Percentiles rank a stretch among this genome's conserved stretches.
Conservation (phyloP, 2,113 vertebrate genomes). For the Notarius quadriscutis region DNA sequence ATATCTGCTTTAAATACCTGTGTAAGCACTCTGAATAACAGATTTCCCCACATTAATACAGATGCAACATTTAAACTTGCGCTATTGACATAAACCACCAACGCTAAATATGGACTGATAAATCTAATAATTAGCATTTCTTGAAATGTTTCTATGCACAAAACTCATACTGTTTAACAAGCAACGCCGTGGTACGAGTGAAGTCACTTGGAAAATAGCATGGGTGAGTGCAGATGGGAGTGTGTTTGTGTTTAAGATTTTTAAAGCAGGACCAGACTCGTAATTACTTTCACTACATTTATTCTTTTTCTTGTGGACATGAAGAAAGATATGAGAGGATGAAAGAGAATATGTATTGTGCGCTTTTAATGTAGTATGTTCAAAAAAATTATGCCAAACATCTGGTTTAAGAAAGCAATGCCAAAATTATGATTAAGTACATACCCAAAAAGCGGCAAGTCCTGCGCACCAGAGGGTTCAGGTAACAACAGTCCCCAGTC, state of each 20-base stretch:
- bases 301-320: slow-evolving; percentile 55
- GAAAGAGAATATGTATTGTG: neutral
- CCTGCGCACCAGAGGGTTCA: slow-evolving; percentile 93
- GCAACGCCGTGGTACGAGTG: neutral
- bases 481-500: slow-evolving; percentile 97
- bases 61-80: neutral
- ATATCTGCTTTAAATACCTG: neutral
- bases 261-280: slow-evolving; percentile 57
- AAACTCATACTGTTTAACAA: neutral
- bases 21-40: neutral
- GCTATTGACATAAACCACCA: neutral
- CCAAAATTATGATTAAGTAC: slow-evolving; percentile 52
- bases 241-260: slow-evolving; percentile 34
- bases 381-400: neutral
- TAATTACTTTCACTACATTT: slow-evolving; percentile 53
- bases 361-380: neutral
- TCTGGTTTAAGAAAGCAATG: neutral
- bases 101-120: neutral
- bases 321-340: slow-evolving; percentile 9
- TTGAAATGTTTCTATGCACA: neutral
- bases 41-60: neutral
- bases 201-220: neutral
- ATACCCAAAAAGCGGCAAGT: slow-evolving; percentile 95
- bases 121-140: slow-evolving; percentile 1
- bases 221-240: neutral